A percentile compares a stretch with the other conserved stretches of the same genome.
phyloP scores from a whole-genome alignment of 2,888 invertebrate genomes.

The Mactromeris polynyma region DNA sequence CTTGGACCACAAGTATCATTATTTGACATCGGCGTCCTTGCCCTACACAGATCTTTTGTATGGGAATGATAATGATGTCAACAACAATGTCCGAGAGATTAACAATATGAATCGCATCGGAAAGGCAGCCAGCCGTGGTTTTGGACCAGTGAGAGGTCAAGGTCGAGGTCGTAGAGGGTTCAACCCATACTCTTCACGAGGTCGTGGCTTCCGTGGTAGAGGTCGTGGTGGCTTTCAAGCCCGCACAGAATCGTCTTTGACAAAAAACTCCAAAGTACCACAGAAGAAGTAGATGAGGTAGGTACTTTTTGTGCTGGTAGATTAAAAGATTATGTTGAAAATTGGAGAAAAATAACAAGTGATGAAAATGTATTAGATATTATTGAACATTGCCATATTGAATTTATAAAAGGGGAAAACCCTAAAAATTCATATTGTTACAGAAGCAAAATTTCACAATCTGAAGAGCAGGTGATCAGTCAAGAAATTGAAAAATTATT shows the following conservation, averaged over 20 bases:
- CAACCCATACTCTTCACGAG: slow-evolving; percentile 10
- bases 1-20: slow-evolving; percentile 23
- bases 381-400: slow-evolving; percentile 42
- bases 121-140: not conserved
- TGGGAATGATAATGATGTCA: slow-evolving; percentile 45
- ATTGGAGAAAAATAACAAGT: slow-evolving; percentile 42
- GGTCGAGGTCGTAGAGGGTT: not conserved
- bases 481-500: slow-evolving; percentile 41
- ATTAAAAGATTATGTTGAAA: slow-evolving; percentile 32
- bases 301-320: slow-evolving; percentile 40
- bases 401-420: slow-evolving; percentile 3
- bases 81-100: slow-evolving; percentile 47
- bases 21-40: slow-evolving; percentile 29
- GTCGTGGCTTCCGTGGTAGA: not conserved
- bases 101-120: slow-evolving; percentile 48
- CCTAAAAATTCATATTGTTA: not conserved
- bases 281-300: slow-evolving; percentile 20
- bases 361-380: slow-evolving; percentile 41
- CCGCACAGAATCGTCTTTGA: not conserved
- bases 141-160: not conserved
- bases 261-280: slow-evolving; percentile 20
- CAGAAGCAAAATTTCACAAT: not conserved
- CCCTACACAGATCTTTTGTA: slow-evolving; percentile 51
- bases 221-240: not conserved
- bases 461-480: slow-evolving; percentile 16